These are phyloP conservation scores for Hypomesus transpacificus DNA, from an alignment of 2,113 vertebrate species.

Conservation along the genomic window DNA sequence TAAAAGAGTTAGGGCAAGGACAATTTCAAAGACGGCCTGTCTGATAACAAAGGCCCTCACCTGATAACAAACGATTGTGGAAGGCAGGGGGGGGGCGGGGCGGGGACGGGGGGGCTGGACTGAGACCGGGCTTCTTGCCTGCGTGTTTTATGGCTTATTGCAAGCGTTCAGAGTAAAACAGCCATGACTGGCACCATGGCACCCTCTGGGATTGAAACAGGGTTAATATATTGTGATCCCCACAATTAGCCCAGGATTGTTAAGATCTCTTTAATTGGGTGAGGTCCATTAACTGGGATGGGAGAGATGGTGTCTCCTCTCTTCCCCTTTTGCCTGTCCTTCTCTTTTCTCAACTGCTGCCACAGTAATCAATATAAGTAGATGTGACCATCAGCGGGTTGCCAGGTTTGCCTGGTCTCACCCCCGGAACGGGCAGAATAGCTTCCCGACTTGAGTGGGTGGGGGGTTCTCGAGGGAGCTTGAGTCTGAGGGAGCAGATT, in stretches of 20 bases:
- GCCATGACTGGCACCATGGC: slow-evolving; percentile 70
- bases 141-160: slow-evolving; percentile 75
- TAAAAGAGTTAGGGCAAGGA: slow-evolving; percentile 75
- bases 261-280: slow-evolving; percentile 84
- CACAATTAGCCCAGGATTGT: slow-evolving; percentile 82
- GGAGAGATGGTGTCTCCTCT: slow-evolving; percentile 43
- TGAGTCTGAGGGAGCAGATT: slow-evolving; percentile 18
- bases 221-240: slow-evolving; percentile 84
- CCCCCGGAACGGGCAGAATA: slow-evolving; percentile 35
- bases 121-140: slow-evolving; percentile 60
- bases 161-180: slow-evolving; percentile 75
- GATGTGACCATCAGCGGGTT: slow-evolving; percentile 44
- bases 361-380: slow-evolving; percentile 59
- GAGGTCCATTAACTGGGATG: slow-evolving; percentile 80
- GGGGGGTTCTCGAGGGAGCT: not conserved
- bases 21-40: slow-evolving; percentile 69
- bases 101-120: slow-evolving; percentile 29
- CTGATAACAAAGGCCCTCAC: slow-evolving; percentile 72
- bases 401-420: slow-evolving; percentile 41
- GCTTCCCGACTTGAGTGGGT: slow-evolving; percentile 15
- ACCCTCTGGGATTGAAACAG: slow-evolving; percentile 72
- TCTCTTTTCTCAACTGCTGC: slow-evolving; percentile 41
- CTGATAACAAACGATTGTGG: slow-evolving; percentile 72
- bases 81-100: slow-evolving; percentile 34
- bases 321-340: not conserved